A percentile compares a stretch with the other conserved stretches of the same genome.
Evolutionary conservation across 1,140 invertebrate genomes (phyloP).

Genomic region (Caligus rogercresseyi): DNA sequence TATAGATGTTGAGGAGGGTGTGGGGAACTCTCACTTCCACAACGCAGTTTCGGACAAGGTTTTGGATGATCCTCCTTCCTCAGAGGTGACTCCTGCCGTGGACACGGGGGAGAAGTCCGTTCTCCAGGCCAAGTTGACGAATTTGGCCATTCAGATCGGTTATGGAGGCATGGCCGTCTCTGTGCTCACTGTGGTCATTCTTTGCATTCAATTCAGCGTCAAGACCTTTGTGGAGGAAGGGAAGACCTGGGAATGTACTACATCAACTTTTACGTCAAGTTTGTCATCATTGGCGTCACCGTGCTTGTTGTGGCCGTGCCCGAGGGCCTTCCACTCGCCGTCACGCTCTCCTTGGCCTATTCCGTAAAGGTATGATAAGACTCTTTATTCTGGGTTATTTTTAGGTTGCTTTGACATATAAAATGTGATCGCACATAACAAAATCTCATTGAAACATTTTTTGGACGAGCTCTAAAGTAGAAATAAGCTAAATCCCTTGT

Average conservation of each 20-base stretch:
- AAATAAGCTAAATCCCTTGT: too few relatives aligned
- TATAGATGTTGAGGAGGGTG: conserved; percentile 16
- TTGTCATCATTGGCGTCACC: conserved; percentile 98
- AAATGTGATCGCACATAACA: too few relatives aligned
- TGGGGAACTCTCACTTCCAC: conserved; percentile 18
- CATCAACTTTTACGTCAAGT: conserved; percentile 77
- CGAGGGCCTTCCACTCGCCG: conserved; percentile 91
- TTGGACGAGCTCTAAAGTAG: too few relatives aligned
- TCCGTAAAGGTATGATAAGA: conserved; percentile 60
- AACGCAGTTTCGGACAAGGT: neutral
- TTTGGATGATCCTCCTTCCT: neutral
- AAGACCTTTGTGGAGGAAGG: conserved; percentile 63
- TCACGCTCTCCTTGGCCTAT: conserved; percentile 92
- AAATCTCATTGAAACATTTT: too few relatives aligned
- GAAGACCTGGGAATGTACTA: conserved; percentile 56
- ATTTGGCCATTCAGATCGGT: conserved; percentile 96
- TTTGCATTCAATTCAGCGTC: conserved; percentile 86
- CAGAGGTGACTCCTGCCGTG: conserved; percentile 34
- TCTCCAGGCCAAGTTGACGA: conserved; percentile 93
- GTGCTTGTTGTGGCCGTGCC: conserved; percentile 97
- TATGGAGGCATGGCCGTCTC: conserved; percentile 95
- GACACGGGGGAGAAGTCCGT: conserved; percentile 86
- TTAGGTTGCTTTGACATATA: too few relatives aligned
- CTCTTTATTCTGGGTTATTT: too few relatives aligned
- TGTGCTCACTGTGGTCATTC: conserved; percentile 84